phyloP scores from a whole-genome alignment of 1,140 invertebrate species.

The Philotrypesis tridentata region DNA sequence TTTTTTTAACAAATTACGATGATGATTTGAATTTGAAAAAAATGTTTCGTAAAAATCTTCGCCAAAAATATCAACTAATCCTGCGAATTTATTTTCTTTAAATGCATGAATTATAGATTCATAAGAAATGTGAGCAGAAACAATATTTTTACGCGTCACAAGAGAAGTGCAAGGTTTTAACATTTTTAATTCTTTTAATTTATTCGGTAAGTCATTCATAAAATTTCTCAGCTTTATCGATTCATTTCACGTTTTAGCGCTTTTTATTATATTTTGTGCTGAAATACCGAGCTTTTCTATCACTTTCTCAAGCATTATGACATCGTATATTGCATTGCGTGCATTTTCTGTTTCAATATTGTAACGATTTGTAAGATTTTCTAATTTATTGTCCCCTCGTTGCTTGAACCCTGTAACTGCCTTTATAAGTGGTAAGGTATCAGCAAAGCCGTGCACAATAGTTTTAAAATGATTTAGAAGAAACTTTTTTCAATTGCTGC shows the following conservation, averaged over 20 bases:
- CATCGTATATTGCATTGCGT: constrained; percentile 44
- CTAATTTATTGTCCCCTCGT: constrained; percentile 46
- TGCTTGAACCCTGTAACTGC: background rate
- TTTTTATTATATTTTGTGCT: constrained; percentile 25
- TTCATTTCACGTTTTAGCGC: constrained; percentile 30
- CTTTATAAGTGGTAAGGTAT: background rate
- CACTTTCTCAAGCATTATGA: too few species aligned
- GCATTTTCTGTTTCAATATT: constrained; percentile 22
- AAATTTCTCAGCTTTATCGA: background rate
- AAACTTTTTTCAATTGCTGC: constrained; percentile 20
- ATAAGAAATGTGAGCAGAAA: background rate
- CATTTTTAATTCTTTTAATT: background rate
- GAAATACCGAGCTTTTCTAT: constrained; percentile 18
- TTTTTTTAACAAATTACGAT: too few species aligned
- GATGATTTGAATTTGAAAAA: too few species aligned
- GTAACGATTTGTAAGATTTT: constrained; percentile 33
- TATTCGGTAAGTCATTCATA: background rate
- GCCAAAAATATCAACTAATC: too few species aligned
- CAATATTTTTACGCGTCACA: background rate
- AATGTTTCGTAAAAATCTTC: too few species aligned
- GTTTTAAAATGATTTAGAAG: constrained; percentile 19
- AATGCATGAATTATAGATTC: too few species aligned
- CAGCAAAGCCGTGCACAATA: background rate
- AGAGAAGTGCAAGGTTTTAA: background rate
- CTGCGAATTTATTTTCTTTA: background rate